phyloP scores from a whole-genome alignment of 1,140 invertebrate genomes.

The Vanessa atalanta region DNA sequence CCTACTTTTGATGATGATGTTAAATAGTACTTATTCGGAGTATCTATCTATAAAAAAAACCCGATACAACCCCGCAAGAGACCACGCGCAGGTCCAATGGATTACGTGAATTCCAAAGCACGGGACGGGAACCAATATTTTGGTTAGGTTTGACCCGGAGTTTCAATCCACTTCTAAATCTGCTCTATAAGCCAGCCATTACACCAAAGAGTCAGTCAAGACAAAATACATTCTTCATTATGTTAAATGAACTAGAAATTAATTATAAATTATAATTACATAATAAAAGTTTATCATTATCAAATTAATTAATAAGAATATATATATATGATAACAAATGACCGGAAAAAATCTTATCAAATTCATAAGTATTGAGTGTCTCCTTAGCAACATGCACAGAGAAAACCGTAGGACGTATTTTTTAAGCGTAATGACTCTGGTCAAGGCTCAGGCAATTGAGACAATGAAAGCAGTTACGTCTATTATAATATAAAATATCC shows the following conservation, averaged over 20 bases:
- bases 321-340: not conserved
- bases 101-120: no score
- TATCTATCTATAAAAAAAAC: no score
- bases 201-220: not conserved
- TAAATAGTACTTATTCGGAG: no score
- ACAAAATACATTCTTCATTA: no score
- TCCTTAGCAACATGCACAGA: conserved; percentile 15
- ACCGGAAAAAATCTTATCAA: conserved; percentile 1
- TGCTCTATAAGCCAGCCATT: no score
- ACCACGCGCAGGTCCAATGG: no score
- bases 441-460: conserved; percentile 38
- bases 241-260: not conserved
- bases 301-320: not conserved
- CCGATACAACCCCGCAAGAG: no score
- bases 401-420: not conserved
- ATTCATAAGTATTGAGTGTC: not conserved
- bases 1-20: no score
- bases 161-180: no score
- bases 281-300: not conserved
- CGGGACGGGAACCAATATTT: no score
- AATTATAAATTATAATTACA: not conserved
- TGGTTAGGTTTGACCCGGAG: no score
- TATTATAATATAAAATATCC: not conserved
- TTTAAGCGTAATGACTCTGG: conserved; percentile 6
- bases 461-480: conserved; percentile 43